A percentile compares a stretch with the other conserved stretches of the same genome.
phyloP scores from a whole-genome alignment of 2,113 vertebrate genomes.

The Hipposideros armiger region DNA sequence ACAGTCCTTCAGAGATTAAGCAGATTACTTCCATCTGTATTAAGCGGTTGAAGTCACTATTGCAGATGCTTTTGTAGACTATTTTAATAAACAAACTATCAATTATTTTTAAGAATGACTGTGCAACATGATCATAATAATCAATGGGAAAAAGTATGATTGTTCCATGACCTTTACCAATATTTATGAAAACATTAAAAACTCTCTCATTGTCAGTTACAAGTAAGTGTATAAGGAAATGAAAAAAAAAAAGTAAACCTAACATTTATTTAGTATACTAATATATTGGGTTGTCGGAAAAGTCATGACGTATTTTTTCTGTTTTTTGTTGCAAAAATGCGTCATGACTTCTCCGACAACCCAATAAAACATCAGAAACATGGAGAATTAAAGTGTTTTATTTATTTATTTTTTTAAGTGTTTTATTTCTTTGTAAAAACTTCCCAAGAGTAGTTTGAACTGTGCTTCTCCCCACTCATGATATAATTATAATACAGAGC shows the following conservation, averaged over 20 bases:
- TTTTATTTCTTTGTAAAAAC: background rate
- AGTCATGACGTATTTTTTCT: too few relatives aligned
- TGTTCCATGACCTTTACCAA: background rate
- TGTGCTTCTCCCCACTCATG: background rate
- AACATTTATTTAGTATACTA: background rate
- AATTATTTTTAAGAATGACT: background rate
- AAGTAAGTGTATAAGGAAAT: background rate
- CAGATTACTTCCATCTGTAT: background rate
- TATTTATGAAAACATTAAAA: constrained; percentile 2
- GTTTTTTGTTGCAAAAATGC: too few relatives aligned
- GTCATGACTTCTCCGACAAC: too few relatives aligned
- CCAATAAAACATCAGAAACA: background rate
- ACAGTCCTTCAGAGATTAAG: background rate
- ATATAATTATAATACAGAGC: background rate
- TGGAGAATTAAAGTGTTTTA: background rate
- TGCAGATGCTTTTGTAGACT: background rate
- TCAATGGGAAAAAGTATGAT: background rate
- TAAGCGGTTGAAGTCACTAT: background rate
- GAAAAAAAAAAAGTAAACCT: background rate
- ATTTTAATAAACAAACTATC: background rate
- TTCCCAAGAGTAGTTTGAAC: background rate
- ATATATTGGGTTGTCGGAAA: background rate
- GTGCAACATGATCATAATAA: background rate
- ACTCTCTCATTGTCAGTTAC: background rate
- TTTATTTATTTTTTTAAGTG: background rate